Evolutionary conservation across 2,797 vertebrate genomes (phyloP).

Genomic region (Micrastur ruficollis): DNA sequence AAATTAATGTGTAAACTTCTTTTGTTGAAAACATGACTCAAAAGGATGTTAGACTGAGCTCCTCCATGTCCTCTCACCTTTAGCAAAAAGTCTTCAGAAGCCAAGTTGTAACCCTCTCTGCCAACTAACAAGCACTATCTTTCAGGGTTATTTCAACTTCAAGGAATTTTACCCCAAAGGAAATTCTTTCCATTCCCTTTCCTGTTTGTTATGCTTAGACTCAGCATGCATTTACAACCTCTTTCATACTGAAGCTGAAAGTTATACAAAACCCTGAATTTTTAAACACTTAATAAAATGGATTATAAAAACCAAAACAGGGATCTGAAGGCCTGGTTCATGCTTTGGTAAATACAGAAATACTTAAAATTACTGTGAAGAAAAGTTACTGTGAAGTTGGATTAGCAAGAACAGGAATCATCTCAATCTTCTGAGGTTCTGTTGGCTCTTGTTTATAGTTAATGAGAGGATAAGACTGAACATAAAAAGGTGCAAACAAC

Average conservation of each 20-base stretch:
- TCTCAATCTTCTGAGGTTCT: neutral
- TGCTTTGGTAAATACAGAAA: neutral
- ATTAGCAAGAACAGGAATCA: neutral
- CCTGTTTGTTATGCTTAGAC: constrained; percentile 28
- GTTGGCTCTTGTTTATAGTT: neutral
- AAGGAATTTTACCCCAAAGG: constrained; percentile 35
- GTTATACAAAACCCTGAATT: neutral
- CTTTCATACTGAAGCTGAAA: neutral
- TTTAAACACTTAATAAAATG: neutral
- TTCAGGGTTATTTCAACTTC: neutral
- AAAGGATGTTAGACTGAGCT: neutral
- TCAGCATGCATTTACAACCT: neutral
- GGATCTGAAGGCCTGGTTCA: constrained; percentile 8
- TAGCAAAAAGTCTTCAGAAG: neutral
- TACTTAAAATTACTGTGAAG: neutral
- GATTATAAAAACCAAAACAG: neutral
- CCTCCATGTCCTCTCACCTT: neutral
- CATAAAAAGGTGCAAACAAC: neutral
- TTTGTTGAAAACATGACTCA: neutral
- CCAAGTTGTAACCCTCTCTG: neutral
- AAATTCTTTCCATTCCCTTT: constrained; percentile 44
- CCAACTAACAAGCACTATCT: neutral
- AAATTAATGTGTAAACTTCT: neutral
- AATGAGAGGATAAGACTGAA: neutral
- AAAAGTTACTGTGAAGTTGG: neutral